phyloP scores from a whole-genome alignment of 1,140 invertebrate genomes.

The Drosophila parvula region DNA sequence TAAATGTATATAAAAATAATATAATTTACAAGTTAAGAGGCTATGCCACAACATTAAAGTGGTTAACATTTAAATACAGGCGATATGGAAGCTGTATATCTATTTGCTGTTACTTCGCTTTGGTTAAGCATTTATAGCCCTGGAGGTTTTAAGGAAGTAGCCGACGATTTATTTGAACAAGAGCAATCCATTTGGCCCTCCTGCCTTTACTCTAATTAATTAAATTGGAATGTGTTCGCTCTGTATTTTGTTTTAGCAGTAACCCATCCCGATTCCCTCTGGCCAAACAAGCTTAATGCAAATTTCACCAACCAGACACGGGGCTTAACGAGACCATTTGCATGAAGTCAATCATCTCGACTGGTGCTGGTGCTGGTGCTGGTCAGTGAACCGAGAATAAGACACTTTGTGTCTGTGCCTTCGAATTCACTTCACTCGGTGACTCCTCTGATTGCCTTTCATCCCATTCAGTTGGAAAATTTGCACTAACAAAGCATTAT shows the following conservation, averaged over 20 bases:
- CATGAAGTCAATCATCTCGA: constrained; percentile 42
- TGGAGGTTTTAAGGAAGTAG: background rate
- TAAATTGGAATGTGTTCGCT: constrained; percentile 32
- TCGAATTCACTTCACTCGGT: constrained; percentile 12
- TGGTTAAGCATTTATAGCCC: constrained; percentile 48
- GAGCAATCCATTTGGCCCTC: constrained; percentile 6
- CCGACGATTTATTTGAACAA: constrained; percentile 22
- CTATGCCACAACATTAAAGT: constrained; percentile 34
- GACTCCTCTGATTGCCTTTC: constrained; percentile 45
- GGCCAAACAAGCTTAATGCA: constrained; percentile 36
- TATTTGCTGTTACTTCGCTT: constrained; percentile 50
- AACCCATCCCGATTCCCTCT: background rate
- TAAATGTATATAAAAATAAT: background rate
- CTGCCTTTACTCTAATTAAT: constrained; percentile 42
- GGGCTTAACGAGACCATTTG: constrained; percentile 40
- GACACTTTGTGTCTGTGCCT: constrained; percentile 27
- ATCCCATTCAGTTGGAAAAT: constrained; percentile 39
- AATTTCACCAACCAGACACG: constrained; percentile 32
- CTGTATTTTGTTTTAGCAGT: constrained; percentile 7
- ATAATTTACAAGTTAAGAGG: background rate
- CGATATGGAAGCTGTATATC: background rate
- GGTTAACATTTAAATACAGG: background rate
- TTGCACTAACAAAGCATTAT: constrained; percentile 27
- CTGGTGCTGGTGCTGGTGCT: constrained; percentile 11
- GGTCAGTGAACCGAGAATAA: constrained; percentile 41